Base-by-base conservation (phyloP, 2,797 vertebrate genomes). In the Periophthalmus magnuspinnatus region DNA sequence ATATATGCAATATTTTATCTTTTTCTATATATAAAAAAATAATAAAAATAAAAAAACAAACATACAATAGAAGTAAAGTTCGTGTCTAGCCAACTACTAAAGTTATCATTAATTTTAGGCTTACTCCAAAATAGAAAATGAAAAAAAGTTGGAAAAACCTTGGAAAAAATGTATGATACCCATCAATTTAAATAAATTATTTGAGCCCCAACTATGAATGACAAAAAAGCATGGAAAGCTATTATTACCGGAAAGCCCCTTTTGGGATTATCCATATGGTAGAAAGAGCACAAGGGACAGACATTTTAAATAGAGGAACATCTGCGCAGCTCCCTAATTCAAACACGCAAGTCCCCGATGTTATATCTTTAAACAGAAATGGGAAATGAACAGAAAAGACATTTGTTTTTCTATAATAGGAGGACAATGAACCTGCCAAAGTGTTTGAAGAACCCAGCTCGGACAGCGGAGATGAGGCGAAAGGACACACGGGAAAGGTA, bases 351-450 rank as follows among this genome's bases (percentile, higher is more conserved):
- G 50, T 72, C 69, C 57, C 57, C 8, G 45, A 60, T 64, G 21
- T 55, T 55, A 33, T 71, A 28, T 10, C 38, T 22, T 32, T 58
- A 34, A 72, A 69, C 17, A 41, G 63, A 65, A 52, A 56, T 70
- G 47, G 67, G 62, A 62, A 57, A 62, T 70, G 48, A 55, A 61
- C 68, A 65, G 63, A 57, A 75, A 41, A 38, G 57, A 19, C 74
- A 60, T 70, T 80, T 75, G 68, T 56, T 63, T 65, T 73, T 62
- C 14, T 58, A 10, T 32, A 6, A 67, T 0, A 98, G 97, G 95
- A 97, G 85, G 95, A 95, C 41, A 94, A 90, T 52, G 93, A 92
- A 41, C 87, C 95, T 33, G 96, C 94, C 69, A 92, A 96, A 79
- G 92, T 93, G 41, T 93, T 95, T 78, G 94, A 92, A 71, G 95